phyloP scores from a whole-genome alignment of 2,888 invertebrate species.

The Ryuthela nishihirai region DNA sequence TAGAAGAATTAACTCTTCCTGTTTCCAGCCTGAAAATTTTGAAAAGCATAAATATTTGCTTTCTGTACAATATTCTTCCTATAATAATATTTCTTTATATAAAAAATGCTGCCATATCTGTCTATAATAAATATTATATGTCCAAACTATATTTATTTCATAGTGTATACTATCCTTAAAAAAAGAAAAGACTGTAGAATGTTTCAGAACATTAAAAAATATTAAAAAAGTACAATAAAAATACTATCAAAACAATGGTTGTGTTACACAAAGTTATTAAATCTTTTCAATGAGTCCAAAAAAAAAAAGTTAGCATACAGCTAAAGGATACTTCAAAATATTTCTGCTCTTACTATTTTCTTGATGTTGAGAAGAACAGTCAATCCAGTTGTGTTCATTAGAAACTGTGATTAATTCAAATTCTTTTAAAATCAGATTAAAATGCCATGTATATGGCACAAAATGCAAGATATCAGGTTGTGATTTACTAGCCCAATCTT shows the following conservation, averaged over 20 bases:
- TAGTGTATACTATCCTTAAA: too few species aligned
- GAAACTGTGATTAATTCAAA: conserved; percentile 89
- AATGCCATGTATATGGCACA: conserved; percentile 95
- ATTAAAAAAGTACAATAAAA: neutral
- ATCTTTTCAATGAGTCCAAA: neutral
- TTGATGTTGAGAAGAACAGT: conserved; percentile 91
- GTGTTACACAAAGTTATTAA: neutral
- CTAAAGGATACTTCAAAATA: too few species aligned
- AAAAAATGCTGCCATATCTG: too few species aligned
- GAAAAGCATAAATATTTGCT: too few species aligned
- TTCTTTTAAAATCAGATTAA: conserved; percentile 84
- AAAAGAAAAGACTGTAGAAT: neutral
- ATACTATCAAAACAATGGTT: neutral
- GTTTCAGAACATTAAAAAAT: neutral
- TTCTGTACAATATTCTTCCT: too few species aligned
- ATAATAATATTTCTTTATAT: too few species aligned
- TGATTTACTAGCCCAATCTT: conserved; percentile 75
- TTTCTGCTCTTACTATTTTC: conserved; percentile 66
- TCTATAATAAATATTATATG: neutral
- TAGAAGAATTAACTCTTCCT: too few species aligned
- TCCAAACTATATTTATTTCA: too few species aligned
- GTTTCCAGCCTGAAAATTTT: too few species aligned
- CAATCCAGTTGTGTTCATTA: conserved; percentile 98
- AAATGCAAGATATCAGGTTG: conserved; percentile 88
- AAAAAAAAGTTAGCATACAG: neutral